A percentile compares a stretch with the other conserved stretches of the same genome.
These are phyloP conservation scores for Spheniscus humboldti DNA, from an alignment of 2,797 vertebrate species.

Conservation along the genomic window DNA sequence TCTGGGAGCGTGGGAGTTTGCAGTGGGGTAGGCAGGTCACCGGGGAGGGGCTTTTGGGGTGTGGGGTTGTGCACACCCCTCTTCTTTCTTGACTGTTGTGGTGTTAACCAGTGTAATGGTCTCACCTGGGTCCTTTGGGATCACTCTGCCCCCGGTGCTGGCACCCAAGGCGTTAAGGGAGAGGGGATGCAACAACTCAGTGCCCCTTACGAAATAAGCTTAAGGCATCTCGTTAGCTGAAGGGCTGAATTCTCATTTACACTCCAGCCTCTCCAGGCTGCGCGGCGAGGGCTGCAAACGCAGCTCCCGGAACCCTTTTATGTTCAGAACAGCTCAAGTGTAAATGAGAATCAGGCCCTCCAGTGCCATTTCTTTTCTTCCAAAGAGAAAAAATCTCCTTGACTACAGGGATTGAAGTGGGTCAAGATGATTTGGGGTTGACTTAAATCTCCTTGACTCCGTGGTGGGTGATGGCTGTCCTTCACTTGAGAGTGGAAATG, in stretches of 20 bases:
- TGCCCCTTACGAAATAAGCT: accelerated
- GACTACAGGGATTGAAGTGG: conserved; percentile 33
- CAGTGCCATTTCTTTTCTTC: conserved; percentile 3
- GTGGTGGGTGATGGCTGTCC: not conserved
- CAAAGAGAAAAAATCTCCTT: conserved; percentile 14
- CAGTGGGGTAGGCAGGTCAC: not conserved
- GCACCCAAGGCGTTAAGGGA: accelerated
- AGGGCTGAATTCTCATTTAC: conserved; percentile 19
- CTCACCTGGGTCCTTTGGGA: not conserved
- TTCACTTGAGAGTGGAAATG: not conserved
- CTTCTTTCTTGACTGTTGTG: not conserved
- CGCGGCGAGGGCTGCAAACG: accelerated
- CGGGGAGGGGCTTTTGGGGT: accelerated
- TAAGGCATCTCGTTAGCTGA: not conserved
- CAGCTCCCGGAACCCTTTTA: not conserved
- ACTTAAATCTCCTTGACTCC: not conserved
- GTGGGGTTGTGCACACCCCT: not conserved
- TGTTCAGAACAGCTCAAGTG: conserved; percentile 27
- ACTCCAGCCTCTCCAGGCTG: conserved; percentile 14
- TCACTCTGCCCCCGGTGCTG: accelerated
- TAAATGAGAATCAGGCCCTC: conserved; percentile 36
- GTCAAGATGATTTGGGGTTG: not conserved
- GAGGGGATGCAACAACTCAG: accelerated
- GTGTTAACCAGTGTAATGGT: not conserved
- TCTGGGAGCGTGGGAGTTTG: not conserved